Percentiles rank a stretch among this genome's conserved stretches.
These are phyloP conservation scores for Malurus cyaneus DNA, from an alignment of 2,113 vertebrate species.

Conservation along the genomic window DNA sequence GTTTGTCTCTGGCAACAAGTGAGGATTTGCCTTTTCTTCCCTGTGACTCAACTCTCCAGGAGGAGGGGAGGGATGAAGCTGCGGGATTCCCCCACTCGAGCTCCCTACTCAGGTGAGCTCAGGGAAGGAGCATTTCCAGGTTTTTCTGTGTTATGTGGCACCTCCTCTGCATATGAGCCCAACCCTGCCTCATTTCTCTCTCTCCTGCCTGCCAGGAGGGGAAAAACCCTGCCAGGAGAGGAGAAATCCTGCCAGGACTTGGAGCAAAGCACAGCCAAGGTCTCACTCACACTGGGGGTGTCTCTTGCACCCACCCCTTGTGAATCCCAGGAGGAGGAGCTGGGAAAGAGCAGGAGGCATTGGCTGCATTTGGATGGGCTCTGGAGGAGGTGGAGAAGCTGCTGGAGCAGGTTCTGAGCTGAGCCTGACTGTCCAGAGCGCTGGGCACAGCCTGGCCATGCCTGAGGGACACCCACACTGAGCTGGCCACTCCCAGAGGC, in stretches of 20 bases:
- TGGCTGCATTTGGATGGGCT: background rate
- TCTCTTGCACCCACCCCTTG: background rate
- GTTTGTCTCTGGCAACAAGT: background rate
- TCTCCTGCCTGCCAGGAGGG: background rate
- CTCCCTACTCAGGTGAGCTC: background rate
- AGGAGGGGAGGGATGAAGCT: background rate
- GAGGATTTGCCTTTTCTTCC: background rate
- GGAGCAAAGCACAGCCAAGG: background rate
- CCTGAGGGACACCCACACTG: background rate
- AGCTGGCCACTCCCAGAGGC: background rate
- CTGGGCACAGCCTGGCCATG: background rate
- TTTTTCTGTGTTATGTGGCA: background rate
- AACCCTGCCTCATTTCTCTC: accelerated
- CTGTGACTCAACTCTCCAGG: accelerated
- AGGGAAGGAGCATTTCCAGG: background rate
- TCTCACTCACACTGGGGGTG: accelerated
- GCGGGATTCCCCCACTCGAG: accelerated
- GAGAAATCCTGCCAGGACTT: background rate
- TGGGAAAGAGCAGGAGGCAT: background rate
- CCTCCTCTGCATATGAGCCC: background rate
- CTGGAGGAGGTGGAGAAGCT: background rate
- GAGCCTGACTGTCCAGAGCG: background rate
- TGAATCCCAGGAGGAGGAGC: background rate
- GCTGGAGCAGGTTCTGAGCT: background rate
- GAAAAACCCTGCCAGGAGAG: background rate